Conservation (phyloP, 2,888 invertebrate species). For the Pantelozetes paolii region DNA sequence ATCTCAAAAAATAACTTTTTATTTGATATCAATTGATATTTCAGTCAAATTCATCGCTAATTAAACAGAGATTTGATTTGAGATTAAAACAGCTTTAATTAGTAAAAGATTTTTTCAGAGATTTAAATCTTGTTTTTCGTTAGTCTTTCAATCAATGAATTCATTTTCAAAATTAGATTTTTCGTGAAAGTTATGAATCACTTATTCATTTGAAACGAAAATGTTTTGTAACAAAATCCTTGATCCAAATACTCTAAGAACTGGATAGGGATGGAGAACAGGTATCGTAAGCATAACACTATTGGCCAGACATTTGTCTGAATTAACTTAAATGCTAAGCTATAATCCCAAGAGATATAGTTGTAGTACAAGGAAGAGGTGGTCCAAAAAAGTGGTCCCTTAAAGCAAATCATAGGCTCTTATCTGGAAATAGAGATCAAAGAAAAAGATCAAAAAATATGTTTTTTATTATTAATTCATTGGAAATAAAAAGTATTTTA, state of each 20-base stretch:
- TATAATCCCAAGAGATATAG: background rate
- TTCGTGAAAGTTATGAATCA: slow-evolving; percentile 2
- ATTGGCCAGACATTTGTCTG: background rate
- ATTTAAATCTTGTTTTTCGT: background rate
- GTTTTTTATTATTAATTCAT: too few relatives aligned
- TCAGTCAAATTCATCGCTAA: too few relatives aligned
- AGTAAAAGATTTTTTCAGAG: too few relatives aligned
- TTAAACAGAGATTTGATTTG: too few relatives aligned
- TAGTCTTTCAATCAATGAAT: too few relatives aligned
- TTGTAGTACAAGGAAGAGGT: slow-evolving; percentile 24
- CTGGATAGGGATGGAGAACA: background rate
- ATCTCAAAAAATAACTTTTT: too few relatives aligned
- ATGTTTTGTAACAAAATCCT: background rate
- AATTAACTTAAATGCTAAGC: background rate
- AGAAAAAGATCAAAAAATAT: too few relatives aligned
- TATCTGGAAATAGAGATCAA: too few relatives aligned
- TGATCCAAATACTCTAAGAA: background rate
- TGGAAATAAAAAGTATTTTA: background rate
- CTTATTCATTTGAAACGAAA: background rate
- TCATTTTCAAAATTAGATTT: background rate
- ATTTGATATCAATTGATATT: too few relatives aligned
- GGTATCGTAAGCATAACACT: background rate
- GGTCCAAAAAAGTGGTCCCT: slow-evolving; percentile 4
- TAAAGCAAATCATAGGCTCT: background rate
- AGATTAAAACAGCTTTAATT: too few relatives aligned